Evolutionary conservation across 2,797 vertebrate species (phyloP), one percentile per base, ranked within the genome.

Genomic region (Salarias fasciatus): DNA sequence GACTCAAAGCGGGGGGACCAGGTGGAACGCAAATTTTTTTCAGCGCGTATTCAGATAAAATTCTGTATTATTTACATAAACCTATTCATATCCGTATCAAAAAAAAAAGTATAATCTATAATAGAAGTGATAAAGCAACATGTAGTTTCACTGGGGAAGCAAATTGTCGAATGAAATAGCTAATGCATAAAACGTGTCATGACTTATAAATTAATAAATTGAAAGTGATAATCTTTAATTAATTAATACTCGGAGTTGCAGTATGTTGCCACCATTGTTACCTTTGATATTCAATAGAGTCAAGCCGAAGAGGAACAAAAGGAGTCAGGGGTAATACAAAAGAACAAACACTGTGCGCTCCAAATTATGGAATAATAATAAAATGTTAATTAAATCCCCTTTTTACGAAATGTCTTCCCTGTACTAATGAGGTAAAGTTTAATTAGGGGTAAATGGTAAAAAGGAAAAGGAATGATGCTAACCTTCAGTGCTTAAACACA

Each of bases 321-420:
- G 68, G 75, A 79, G 82, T 86, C 67, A 70, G 72, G 72, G 80
- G 77, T 77, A 74, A 67, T 47, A 72, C 83, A 67, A 64, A 45
- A 64, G 72, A 89, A 86, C 82, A 91, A 90, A 89, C 82, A 88
- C 49, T 52, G 53, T 56, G 61, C 63, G 77, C 82, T 79, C 69
- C 75, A 85, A 87, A 91, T 91, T 80, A 88, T 77, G 61, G 72
- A 57, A 68, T 73, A 75, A 82, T 89, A 89, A 89, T 91, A 86
- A 87, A 84, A 89, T 85, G 80, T 85, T 90, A 91, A 91, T 92
- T 89, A 80, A 84, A 88, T 83, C 33, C 77, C 73, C 51, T 80
- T 84, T 89, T 87, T 75, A 87, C 83, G 77, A 90, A 86, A 88
- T 45, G 87, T 90, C 85, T 82, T 63, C 72, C 80, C 63, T 63